These are phyloP conservation scores for Baronia brevicornis DNA, from an alignment of 2,888 invertebrate genomes.

Conservation along the genomic window DNA sequence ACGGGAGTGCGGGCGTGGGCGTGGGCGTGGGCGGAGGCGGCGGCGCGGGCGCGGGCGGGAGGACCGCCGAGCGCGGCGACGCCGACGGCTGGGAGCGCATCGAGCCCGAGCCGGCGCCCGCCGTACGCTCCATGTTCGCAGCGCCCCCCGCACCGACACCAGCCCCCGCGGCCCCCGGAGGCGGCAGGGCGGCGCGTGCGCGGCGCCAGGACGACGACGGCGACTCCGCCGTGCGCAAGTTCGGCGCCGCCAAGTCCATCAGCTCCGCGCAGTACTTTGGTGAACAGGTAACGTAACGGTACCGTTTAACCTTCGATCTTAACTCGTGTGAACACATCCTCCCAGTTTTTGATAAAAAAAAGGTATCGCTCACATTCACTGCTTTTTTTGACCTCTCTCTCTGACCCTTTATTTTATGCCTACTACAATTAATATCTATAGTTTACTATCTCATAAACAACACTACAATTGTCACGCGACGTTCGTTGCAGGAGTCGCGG, in stretches of 20 bases:
- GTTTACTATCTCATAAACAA: too few species aligned
- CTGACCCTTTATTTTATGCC: too few species aligned
- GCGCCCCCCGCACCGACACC: conserved; percentile 8
- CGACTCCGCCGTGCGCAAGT: conserved; percentile 94
- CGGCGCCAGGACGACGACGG: conserved; percentile 49
- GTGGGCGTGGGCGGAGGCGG: conserved; percentile 18
- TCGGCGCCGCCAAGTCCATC: conserved; percentile 97
- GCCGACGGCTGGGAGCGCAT: conserved; percentile 42
- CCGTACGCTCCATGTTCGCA: conserved; percentile 52
- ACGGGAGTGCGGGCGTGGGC: conserved; percentile 26
- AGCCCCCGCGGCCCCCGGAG: conserved; percentile 14
- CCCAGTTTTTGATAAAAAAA: too few species aligned
- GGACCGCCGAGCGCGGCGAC: conserved; percentile 17
- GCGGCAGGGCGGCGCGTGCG: conserved; percentile 17
- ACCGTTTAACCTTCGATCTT: too few species aligned
- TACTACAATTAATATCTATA: too few species aligned
- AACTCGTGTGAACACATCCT: too few species aligned
- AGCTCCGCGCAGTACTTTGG: conserved; percentile 98
- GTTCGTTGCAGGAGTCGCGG: conserved; percentile 55
- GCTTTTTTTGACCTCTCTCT: too few species aligned
- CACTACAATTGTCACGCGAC: too few species aligned
- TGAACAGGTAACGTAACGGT: conserved; percentile 73
- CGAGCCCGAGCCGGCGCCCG: conserved; percentile 46
- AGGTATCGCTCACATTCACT: too few species aligned
- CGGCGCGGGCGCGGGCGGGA: conserved; percentile 18